A percentile compares a stretch with the other conserved stretches of the same genome.
phyloP scores from a whole-genome alignment of 2,113 vertebrate species.

The Varanus komodoensis region DNA sequence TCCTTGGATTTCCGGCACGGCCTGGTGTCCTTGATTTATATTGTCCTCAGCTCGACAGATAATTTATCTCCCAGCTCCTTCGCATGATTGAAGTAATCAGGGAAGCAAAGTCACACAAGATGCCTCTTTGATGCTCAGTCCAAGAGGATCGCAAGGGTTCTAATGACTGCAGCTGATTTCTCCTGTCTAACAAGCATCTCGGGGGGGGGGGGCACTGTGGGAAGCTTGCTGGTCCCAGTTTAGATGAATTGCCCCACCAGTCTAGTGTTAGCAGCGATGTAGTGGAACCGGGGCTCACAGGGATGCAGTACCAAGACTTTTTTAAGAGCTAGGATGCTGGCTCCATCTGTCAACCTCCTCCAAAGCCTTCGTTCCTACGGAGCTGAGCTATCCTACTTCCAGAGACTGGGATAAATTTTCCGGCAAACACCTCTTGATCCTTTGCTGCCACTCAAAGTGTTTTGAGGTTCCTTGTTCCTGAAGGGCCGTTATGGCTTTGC shows the following conservation, averaged over 20 bases:
- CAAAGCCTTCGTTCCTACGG: too few relatives aligned
- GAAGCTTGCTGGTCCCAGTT: not conserved
- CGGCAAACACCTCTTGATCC: too few relatives aligned
- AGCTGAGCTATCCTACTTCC: too few relatives aligned
- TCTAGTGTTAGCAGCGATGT: not conserved
- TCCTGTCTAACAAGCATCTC: not conserved
- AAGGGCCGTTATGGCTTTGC: too few relatives aligned
- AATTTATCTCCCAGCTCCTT: not conserved
- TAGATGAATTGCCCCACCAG: not conserved
- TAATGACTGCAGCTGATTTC: not conserved
- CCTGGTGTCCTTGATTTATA: not conserved
- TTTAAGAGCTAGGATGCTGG: too few relatives aligned
- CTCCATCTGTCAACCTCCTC: too few relatives aligned
- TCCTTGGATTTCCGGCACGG: not conserved
- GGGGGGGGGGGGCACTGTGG: not conserved
- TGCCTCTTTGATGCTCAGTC: not conserved
- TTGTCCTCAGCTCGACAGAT: slow-evolving; percentile 4
- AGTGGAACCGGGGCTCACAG: too few relatives aligned
- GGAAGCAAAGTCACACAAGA: not conserved
- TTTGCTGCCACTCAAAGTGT: too few relatives aligned
- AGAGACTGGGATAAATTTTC: too few relatives aligned
- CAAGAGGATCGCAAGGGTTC: not conserved
- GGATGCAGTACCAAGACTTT: too few relatives aligned
- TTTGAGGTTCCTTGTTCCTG: too few relatives aligned
- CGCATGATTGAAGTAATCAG: not conserved